Evolutionary conservation across 92 coral and sea anemone genomes (phyloP), one percentile per base, ranked within the genome.

Genomic region (Porites rus): DNA sequence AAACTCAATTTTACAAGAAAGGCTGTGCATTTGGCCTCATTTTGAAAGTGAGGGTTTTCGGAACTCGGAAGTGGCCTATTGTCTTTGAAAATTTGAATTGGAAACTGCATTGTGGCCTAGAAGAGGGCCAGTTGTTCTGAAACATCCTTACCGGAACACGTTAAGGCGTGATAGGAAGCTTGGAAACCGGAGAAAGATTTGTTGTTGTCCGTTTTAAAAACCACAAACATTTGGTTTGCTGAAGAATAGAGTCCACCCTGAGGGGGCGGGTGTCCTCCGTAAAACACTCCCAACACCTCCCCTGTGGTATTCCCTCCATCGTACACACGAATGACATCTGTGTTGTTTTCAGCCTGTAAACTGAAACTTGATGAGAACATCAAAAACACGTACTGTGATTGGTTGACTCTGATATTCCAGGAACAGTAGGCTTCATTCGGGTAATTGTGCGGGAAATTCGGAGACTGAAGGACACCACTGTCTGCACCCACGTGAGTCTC

Each of bases 381-480:
- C 62, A 93, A 76, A 14, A n/a, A 77, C 56, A 93, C 69, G 59
- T 43, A 69, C 28, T 87, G 78, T 20, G 79, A 77, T 14, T 25
- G 53, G 4, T 84, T 88, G 31, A 81, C 93, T 11, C 8, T 43
- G 65, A 93, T 90, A 71, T 68, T 62, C 96, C 96, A 93, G 8
- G 92, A 90, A 62, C 96, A 93, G 62, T 71, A 80, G 84, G 81
- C 93, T 51, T 92, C 92, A 67, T 93, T 71, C 51, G 96, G 93
- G 80, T 92, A 92, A 17, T 59, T 58, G 2, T 20, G 17, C 10
- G 95, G 93, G 67, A 72, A 79, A 58, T 86, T 83, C 25, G 90
- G 96, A 16, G 96, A 90, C 75, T 88, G 93, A 84, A 93, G 31
- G 72, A 51, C 4, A 28, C 31, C 31, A 28, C 31, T 28, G 31